Evolutionary conservation across 2,113 vertebrate genomes (phyloP).

Genomic region (Microcebus tavaratra): DNA sequence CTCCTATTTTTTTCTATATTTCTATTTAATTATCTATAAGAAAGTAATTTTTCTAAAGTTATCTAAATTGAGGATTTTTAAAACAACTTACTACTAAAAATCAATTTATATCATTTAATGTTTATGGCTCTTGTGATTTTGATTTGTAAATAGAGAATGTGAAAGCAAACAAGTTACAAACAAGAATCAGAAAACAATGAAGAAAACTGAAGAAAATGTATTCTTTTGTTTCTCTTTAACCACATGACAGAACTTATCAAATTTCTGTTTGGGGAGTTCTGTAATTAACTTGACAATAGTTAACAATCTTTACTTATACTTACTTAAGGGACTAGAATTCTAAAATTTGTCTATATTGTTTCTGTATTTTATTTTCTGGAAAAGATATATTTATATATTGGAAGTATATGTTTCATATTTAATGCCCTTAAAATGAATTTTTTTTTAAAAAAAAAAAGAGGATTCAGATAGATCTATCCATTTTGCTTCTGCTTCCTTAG

Average conservation of each 20-base stretch:
- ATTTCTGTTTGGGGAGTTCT: neutral
- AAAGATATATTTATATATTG: neutral
- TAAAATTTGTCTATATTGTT: neutral
- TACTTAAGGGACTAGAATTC: neutral
- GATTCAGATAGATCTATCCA: neutral
- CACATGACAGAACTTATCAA: neutral
- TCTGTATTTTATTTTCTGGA: conserved; percentile 7
- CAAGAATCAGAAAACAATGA: neutral
- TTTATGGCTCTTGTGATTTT: neutral
- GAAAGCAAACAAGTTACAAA: neutral
- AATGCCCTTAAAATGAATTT: neutral
- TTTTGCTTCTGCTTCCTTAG: neutral
- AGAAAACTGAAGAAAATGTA: too few species aligned
- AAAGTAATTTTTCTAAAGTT: neutral
- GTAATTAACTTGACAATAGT: neutral
- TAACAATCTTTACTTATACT: neutral
- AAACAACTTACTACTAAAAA: neutral
- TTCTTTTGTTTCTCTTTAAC: neutral
- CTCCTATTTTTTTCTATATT: neutral
- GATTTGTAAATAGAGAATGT: neutral
- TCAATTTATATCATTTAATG: neutral
- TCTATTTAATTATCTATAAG: neutral
- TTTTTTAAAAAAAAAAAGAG: neutral
- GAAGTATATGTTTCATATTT: neutral
- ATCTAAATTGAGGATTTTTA: conserved; percentile 9